phyloP scores from a whole-genome alignment of 2,113 vertebrate genomes.

The Rhinopithecus roxellana region DNA sequence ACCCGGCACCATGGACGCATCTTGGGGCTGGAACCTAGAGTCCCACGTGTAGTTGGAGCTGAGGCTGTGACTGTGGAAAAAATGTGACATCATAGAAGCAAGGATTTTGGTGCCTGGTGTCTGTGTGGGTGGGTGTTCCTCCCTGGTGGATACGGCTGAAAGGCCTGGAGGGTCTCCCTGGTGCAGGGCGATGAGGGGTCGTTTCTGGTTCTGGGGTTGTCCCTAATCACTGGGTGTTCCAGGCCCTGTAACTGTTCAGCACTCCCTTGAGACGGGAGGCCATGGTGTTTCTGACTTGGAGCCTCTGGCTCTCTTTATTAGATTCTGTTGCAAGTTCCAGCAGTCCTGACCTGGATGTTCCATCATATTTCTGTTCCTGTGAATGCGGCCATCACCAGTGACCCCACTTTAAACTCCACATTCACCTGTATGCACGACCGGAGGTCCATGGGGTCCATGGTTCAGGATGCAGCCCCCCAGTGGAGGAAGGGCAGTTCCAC shows the following conservation, averaged over 20 bases:
- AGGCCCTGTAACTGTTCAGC: accelerated
- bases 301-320: background rate
- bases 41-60: accelerated
- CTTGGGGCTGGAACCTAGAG: background rate
- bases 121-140: accelerated
- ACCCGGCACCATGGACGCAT: background rate
- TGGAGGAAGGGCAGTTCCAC: too few relatives aligned
- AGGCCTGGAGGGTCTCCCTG: too few relatives aligned
- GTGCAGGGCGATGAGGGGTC: accelerated
- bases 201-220: background rate
- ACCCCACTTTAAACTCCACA: accelerated
- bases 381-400: accelerated
- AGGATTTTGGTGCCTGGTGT: accelerated
- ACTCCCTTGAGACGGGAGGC: background rate
- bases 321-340: accelerated
- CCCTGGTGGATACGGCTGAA: too few relatives aligned
- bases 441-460: background rate
- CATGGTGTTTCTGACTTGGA: accelerated
- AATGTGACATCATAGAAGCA: accelerated
- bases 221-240: accelerated
- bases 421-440: accelerated
- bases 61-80: too few relatives aligned
- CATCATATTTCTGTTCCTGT: background rate
- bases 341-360: too few relatives aligned
- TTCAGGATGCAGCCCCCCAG: accelerated